Conservation (phyloP, 1,140 invertebrate species). For the Caenorhabditis latens region DNA sequence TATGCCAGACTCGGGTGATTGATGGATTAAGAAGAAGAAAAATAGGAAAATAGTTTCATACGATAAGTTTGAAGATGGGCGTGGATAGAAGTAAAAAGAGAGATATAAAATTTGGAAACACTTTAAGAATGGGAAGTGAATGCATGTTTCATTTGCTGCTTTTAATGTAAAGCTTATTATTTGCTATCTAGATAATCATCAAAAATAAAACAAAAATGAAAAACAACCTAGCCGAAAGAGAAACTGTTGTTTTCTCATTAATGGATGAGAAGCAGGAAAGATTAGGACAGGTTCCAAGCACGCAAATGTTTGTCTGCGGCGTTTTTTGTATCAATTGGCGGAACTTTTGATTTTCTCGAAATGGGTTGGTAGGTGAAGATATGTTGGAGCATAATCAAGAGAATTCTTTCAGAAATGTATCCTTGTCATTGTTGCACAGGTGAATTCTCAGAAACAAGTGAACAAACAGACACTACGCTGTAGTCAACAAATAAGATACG, state of each 20-base stretch:
- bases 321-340: too few relatives aligned
- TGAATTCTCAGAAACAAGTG: neutral
- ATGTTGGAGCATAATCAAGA: too few relatives aligned
- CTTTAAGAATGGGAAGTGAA: too few relatives aligned
- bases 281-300: neutral
- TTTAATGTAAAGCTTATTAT: too few relatives aligned
- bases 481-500: slow-evolving; percentile 6
- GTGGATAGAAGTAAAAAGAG: neutral
- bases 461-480: neutral
- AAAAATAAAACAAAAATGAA: neutral
- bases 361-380: too few relatives aligned
- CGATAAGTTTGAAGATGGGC: neutral
- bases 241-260: too few relatives aligned
- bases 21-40: neutral
- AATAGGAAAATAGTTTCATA: neutral
- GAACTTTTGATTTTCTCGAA: too few relatives aligned
- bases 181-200: too few relatives aligned
- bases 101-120: neutral
- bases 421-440: neutral
- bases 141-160: too few relatives aligned
- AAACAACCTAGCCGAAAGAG: too few relatives aligned
- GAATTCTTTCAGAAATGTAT: too few relatives aligned
- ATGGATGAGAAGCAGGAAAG: neutral
- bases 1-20: slow-evolving; percentile 24
- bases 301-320: neutral